Evolutionary conservation across 2,797 vertebrate species (phyloP).

Genomic region (Argya squamiceps): DNA sequence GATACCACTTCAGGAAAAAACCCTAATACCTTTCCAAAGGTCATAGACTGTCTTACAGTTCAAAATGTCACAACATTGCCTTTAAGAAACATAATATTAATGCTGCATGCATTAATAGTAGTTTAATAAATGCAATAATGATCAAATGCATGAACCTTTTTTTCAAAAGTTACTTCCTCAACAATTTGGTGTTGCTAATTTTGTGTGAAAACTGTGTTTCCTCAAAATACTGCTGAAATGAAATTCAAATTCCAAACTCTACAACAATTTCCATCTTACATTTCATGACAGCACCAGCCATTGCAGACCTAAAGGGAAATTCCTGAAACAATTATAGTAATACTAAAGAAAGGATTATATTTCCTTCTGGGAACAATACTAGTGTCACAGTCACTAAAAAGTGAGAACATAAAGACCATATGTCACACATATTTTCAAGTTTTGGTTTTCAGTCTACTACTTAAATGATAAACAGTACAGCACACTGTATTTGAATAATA

Average conservation of each 20-base stretch:
- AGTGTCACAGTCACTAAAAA: neutral
- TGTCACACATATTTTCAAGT: neutral
- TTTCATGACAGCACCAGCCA: neutral
- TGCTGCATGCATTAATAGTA: neutral
- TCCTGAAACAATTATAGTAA: neutral
- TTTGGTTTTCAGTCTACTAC: neutral
- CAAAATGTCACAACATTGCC: neutral
- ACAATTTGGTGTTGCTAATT: neutral
- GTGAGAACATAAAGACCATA: neutral
- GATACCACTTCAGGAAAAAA: neutral
- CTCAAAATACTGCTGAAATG: neutral
- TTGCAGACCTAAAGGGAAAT: neutral
- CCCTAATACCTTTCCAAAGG: neutral
- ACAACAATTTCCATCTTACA: neutral
- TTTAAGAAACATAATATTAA: neutral
- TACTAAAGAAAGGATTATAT: neutral
- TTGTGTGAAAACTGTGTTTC: neutral
- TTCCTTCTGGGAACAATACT: neutral
- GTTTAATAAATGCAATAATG: neutral
- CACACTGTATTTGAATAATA: neutral
- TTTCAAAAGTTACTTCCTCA: neutral
- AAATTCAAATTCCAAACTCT: neutral
- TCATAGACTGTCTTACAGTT: neutral
- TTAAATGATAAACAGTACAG: neutral
- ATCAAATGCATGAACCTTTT: neutral